A percentile compares a stretch with the other conserved stretches of the same genome.
Conservation (phyloP, 1,140 invertebrate species). For the Brevipalpus yothersi region DNA sequence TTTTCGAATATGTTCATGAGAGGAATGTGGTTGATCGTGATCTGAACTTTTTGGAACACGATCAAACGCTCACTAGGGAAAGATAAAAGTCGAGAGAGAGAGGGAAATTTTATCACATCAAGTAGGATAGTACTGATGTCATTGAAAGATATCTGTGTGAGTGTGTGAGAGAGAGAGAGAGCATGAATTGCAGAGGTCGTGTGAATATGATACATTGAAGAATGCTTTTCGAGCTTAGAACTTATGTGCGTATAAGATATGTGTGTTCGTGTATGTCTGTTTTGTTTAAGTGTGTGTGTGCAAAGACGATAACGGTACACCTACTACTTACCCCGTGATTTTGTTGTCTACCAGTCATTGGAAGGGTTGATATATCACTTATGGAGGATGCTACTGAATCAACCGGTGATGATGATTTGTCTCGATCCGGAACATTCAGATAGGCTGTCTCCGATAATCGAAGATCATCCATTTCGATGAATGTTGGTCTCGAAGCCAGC, state of each 20-base stretch:
- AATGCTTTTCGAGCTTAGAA: too few relatives aligned
- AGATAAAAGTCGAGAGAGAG: background rate
- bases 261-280: too few relatives aligned
- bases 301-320: too few relatives aligned
- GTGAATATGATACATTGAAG: background rate
- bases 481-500: background rate
- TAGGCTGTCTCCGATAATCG: conserved; percentile 13
- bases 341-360: conserved; percentile 10
- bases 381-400: conserved; percentile 13
- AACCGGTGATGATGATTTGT: conserved; percentile 13
- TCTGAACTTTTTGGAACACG: too few relatives aligned
- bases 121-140: background rate
- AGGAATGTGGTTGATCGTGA: too few relatives aligned
- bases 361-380: conserved; percentile 14
- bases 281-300: too few relatives aligned
- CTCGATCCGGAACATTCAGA: conserved; percentile 13
- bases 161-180: too few relatives aligned
- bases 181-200: background rate
- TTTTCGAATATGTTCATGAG: too few relatives aligned
- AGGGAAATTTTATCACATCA: background rate
- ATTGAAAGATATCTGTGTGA: background rate
- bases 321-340: conserved; percentile 5
- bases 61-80: too few relatives aligned
- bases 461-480: conserved; percentile 11
- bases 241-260: too few relatives aligned